A percentile compares a stretch with the other conserved stretches of the same genome.
phyloP scores from a whole-genome alignment of 2,888 invertebrate species.

The Alloscopus bannaensis region DNA sequence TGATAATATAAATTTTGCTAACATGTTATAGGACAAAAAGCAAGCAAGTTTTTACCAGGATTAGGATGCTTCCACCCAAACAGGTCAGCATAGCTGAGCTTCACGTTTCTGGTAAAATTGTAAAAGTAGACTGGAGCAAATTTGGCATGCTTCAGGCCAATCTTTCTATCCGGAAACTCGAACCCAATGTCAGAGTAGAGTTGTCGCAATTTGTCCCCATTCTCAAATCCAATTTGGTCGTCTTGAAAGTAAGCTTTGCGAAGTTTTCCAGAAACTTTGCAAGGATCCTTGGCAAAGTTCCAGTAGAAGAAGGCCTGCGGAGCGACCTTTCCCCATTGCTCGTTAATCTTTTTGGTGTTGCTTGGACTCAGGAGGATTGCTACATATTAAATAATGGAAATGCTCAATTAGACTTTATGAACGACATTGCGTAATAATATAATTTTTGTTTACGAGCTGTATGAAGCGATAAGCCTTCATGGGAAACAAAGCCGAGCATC shows the following conservation, averaged over 20 bases:
- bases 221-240: slow-evolving; percentile 27
- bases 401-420: slow-evolving; percentile 2
- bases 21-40: not conserved
- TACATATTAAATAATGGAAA: not conserved
- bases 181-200: slow-evolving; percentile 38
- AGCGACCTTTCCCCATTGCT: slow-evolving; percentile 55
- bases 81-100: slow-evolving; percentile 26
- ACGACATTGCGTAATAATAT: not conserved
- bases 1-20: not conserved
- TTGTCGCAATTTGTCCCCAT: not conserved
- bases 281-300: slow-evolving; percentile 36
- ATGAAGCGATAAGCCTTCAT: slow-evolving; percentile 57
- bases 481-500: slow-evolving; percentile 43
- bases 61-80: slow-evolving; percentile 23
- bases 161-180: slow-evolving; percentile 45
- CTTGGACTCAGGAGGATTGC: slow-evolving; percentile 35
- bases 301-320: slow-evolving; percentile 44
- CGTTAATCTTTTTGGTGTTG: slow-evolving; percentile 42
- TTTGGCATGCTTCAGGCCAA: slow-evolving; percentile 40
- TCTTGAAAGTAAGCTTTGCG: slow-evolving; percentile 50
- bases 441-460: slow-evolving; percentile 41
- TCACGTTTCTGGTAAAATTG: slow-evolving; percentile 37
- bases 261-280: slow-evolving; percentile 43
- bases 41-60: not conserved
- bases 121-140: slow-evolving; percentile 55